A percentile compares a stretch with the other conserved stretches of the same genome.
Evolutionary conservation across 2,113 vertebrate genomes (phyloP).

Genomic region (Geothlypis trichas): DNA sequence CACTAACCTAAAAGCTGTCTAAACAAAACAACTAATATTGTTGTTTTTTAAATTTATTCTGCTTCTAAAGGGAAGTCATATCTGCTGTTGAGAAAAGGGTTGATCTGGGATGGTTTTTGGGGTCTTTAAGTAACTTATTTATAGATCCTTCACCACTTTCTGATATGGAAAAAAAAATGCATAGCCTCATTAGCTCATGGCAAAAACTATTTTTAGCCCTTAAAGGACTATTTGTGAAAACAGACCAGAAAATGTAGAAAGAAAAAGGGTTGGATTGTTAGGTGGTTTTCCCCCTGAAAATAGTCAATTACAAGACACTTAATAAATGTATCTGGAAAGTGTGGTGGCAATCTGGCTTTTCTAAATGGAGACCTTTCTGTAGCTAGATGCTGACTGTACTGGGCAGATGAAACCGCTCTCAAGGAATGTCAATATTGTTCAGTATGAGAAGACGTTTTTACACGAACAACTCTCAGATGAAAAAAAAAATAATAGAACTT

Average conservation of each 20-base stretch:
- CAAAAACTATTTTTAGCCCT: not conserved
- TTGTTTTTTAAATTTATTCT: not conserved
- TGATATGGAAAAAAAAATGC: not conserved
- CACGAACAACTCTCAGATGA: not conserved
- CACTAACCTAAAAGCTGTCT: not conserved
- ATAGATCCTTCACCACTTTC: not conserved
- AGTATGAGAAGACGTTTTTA: not conserved
- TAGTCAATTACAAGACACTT: not conserved
- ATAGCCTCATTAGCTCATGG: not conserved
- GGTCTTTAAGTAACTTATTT: not conserved
- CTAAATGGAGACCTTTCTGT: not conserved
- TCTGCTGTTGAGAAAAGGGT: not conserved
- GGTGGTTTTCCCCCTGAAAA: not conserved
- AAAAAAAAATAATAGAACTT: not conserved
- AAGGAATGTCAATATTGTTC: not conserved
- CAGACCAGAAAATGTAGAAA: not conserved
- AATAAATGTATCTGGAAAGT: not conserved
- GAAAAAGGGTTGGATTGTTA: not conserved
- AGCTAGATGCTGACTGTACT: not conserved
- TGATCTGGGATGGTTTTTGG: not conserved
- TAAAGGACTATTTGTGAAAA: not conserved
- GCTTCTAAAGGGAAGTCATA: not conserved
- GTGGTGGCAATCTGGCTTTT: not conserved
- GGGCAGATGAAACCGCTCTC: not conserved
- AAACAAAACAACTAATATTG: not conserved